Conservation (phyloP, 2,888 invertebrate species). For the Melitaea athalia region DNA sequence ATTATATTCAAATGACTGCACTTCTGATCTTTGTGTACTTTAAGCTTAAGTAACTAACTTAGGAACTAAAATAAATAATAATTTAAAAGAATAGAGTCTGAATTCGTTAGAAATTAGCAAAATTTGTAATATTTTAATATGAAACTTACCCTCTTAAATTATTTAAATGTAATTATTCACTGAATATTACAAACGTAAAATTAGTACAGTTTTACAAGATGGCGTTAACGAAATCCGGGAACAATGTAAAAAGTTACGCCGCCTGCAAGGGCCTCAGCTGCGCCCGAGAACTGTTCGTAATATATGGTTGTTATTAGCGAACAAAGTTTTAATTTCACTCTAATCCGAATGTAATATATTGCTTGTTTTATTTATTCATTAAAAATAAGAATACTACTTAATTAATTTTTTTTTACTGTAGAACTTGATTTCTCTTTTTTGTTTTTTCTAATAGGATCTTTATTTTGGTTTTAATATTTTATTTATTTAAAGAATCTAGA, state of each 20-base stretch:
- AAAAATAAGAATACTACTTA: constrained; percentile 17
- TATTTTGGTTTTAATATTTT: background rate
- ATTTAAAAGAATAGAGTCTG: background rate
- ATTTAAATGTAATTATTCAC: constrained; percentile 27
- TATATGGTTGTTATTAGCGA: constrained; percentile 71
- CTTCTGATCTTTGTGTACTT: too few relatives aligned
- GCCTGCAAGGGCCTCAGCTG: constrained; percentile 66
- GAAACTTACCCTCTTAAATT: constrained; percentile 20
- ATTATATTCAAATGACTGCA: too few relatives aligned
- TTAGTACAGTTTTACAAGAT: constrained; percentile 40
- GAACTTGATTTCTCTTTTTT: background rate
- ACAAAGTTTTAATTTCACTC: constrained; percentile 76
- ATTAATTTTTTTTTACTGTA: background rate
- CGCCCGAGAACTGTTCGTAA: constrained; percentile 61
- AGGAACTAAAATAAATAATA: background rate
- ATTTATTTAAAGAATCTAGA: background rate
- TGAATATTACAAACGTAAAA: constrained; percentile 26
- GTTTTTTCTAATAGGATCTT: too few relatives aligned
- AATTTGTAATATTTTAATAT: constrained; percentile 5
- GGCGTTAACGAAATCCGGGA: constrained; percentile 49
- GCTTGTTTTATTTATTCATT: constrained; percentile 38
- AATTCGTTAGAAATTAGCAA: background rate
- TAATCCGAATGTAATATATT: constrained; percentile 65
- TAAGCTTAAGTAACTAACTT: too few relatives aligned
- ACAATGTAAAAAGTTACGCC: constrained; percentile 56